Evolutionary conservation across 64 coral and sea anemone genomes (phyloP).

Genomic region (Actinia tenebrosa): DNA sequence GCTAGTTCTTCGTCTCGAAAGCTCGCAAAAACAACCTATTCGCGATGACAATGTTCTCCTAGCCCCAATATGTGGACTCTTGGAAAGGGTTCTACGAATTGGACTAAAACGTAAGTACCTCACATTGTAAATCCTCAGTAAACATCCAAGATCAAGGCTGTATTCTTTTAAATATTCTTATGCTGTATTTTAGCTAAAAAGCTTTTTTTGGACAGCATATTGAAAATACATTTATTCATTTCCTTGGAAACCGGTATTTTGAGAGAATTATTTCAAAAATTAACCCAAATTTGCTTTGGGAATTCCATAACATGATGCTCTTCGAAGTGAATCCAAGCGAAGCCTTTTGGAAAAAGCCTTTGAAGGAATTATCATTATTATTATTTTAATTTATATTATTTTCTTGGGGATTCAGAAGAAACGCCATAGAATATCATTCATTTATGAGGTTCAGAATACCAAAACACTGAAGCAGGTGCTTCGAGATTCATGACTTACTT

Average conservation of each 20-base stretch:
- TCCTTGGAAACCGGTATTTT: not conserved
- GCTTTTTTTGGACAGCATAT: not conserved
- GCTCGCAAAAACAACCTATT: constrained; percentile 49
- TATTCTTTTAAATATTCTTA: not conserved
- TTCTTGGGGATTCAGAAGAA: not conserved
- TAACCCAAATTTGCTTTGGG: not conserved
- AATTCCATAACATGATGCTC: not conserved
- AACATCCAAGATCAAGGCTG: not conserved
- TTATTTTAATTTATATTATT: not conserved
- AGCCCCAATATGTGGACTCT: constrained; percentile 25
- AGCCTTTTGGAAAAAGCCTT: not conserved
- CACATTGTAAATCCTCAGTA: not conserved
- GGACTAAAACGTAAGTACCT: constrained; percentile 53
- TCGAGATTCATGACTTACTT: not conserved
- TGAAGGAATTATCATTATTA: not conserved
- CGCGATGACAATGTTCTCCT: constrained; percentile 45
- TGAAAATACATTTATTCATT: not conserved
- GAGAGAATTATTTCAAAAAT: not conserved
- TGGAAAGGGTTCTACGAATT: constrained; percentile 31
- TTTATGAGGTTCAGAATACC: not conserved
- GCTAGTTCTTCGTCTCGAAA: constrained; percentile 34
- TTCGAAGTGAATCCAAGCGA: not conserved
- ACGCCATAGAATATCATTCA: not conserved
- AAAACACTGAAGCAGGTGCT: not conserved
- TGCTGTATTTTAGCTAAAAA: not conserved